Evolutionary conservation across 1,140 invertebrate genomes (phyloP).

Genomic region (Lethrus apterus): DNA sequence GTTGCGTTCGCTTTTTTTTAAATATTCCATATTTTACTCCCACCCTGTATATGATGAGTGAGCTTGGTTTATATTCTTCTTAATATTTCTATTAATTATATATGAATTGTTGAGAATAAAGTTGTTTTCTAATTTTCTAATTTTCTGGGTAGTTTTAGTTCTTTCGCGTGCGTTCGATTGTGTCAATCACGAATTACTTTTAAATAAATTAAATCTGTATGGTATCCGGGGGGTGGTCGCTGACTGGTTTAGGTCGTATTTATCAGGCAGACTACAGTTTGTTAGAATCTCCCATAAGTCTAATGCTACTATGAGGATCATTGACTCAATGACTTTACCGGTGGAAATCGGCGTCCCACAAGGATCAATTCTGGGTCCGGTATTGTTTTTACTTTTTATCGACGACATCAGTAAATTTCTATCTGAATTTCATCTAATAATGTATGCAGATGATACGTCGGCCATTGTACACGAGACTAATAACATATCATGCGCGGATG

Average conservation of each 20-base stretch:
- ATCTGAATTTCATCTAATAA: background rate
- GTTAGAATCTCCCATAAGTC: background rate
- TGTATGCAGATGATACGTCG: slow-evolving; percentile 4
- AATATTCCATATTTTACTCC: too few species aligned
- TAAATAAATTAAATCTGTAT: slow-evolving; percentile 3
- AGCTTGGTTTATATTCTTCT: too few species aligned
- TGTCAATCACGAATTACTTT: too few species aligned
- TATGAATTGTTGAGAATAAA: too few species aligned
- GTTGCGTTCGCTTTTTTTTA: too few species aligned
- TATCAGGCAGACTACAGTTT: slow-evolving; percentile 1
- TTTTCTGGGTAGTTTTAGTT: too few species aligned
- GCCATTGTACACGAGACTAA: background rate
- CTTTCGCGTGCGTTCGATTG: too few species aligned
- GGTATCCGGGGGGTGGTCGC: slow-evolving; percentile 2
- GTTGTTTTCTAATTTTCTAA: too few species aligned
- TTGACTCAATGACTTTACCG: background rate
- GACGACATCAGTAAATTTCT: background rate
- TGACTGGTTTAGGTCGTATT: slow-evolving; percentile 1
- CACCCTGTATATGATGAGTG: too few species aligned
- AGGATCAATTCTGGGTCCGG: background rate
- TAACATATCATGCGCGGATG: too few species aligned
- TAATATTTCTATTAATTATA: too few species aligned
- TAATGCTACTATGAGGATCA: background rate
- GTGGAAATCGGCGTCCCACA: slow-evolving; percentile 1
- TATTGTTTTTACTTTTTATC: slow-evolving; percentile 4